Evolutionary conservation across 2,888 invertebrate genomes (phyloP).

Genomic region (Cephus runcator): DNA sequence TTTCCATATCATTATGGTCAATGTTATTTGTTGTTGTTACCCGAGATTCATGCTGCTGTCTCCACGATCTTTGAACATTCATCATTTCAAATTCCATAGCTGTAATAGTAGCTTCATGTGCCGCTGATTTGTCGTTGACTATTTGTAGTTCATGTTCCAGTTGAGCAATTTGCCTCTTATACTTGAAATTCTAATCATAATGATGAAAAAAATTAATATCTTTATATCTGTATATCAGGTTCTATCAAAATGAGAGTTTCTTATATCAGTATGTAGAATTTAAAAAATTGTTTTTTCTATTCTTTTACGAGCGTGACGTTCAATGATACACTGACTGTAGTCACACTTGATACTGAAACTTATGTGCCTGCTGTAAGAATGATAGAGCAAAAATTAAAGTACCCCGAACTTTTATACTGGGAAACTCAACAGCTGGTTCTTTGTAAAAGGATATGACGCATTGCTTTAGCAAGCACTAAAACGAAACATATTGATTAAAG

Average conservation of each 20-base stretch:
- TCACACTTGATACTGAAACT: neutral
- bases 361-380: neutral
- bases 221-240: neutral
- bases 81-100: conserved; percentile 51
- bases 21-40: neutral
- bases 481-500: neutral
- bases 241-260: neutral
- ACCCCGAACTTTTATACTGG: neutral
- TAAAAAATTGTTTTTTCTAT: neutral
- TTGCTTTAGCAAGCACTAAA: neutral
- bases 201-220: neutral
- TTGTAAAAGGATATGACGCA: neutral
- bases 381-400: neutral
- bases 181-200: conserved; percentile 46
- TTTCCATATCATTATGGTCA: conserved; percentile 7
- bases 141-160: conserved; percentile 49
- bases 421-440: neutral
- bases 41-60: conserved; percentile 16
- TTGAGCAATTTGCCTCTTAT: conserved; percentile 47
- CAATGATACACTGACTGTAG: neutral
- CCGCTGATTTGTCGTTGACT: conserved; percentile 36
- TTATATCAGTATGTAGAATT: neutral
- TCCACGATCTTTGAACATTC: conserved; percentile 49
- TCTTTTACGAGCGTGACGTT: neutral
- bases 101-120: conserved; percentile 43